phyloP scores from a whole-genome alignment of 2,888 invertebrate species.

The Calliphora vomitoria region DNA sequence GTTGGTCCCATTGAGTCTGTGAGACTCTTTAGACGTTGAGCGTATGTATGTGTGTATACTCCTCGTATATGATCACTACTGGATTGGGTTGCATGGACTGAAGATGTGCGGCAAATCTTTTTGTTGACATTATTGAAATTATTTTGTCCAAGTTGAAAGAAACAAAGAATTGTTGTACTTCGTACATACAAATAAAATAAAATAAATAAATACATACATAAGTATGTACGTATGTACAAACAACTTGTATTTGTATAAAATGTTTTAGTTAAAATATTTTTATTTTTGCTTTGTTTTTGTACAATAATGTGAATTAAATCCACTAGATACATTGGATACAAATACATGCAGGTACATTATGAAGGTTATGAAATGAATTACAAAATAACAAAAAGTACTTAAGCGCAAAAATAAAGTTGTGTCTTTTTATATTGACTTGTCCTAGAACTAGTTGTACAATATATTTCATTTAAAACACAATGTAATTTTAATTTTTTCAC shows the following conservation, averaged over 20 bases:
- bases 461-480: conserved; percentile 20
- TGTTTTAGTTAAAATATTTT: conserved; percentile 44
- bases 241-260: conserved; percentile 41
- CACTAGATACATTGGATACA: neutral
- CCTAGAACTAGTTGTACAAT: conserved; percentile 60
- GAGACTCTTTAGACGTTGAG: conserved; percentile 4
- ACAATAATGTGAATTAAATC: conserved; percentile 63
- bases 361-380: conserved; percentile 65
- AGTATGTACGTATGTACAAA: neutral
- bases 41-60: neutral
- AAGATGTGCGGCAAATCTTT: conserved; percentile 69
- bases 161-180: conserved; percentile 54
- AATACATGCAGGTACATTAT: conserved; percentile 8
- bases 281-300: conserved; percentile 20
- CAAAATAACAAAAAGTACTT: conserved; percentile 28
- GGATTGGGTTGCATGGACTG: conserved; percentile 36
- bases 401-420: conserved; percentile 40
- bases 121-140: conserved; percentile 73
- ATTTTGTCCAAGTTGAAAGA: conserved; percentile 64
- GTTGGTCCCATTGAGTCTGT: conserved; percentile 52
- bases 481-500: conserved; percentile 5
- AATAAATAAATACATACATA: neutral
- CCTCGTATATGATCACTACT: neutral
- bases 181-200: conserved; percentile 16
- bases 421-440: conserved; percentile 45